Percentiles rank a stretch among this genome's conserved stretches.
Evolutionary conservation across 2,888 invertebrate species (phyloP).

Genomic region (Tipula confusa): DNA sequence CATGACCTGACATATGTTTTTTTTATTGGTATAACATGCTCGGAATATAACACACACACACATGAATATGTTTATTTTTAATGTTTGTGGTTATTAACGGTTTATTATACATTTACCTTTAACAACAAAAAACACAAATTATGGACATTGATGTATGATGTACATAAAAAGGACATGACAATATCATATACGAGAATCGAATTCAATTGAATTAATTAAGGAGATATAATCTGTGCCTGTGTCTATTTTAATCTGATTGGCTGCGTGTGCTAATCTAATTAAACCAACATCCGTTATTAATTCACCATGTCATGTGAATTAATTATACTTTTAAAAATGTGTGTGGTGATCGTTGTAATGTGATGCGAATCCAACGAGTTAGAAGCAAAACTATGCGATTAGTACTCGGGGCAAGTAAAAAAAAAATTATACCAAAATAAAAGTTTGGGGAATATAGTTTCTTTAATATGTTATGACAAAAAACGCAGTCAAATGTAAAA

Average conservation of each 20-base stretch:
- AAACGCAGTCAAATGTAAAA: no score
- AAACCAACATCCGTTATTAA: not conserved
- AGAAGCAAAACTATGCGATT: no score
- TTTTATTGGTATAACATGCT: not conserved
- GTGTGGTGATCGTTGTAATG: no score
- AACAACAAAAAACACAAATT: not conserved
- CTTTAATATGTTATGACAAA: no score
- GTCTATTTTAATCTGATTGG: not conserved
- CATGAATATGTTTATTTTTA: not conserved
- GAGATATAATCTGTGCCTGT: not conserved
- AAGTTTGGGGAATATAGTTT: no score
- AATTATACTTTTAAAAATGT: no score
- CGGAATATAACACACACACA: no score
- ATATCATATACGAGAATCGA: no score
- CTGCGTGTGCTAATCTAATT: not conserved
- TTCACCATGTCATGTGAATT: not conserved
- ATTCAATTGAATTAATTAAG: not conserved
- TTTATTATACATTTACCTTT: not conserved
- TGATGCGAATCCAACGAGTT: no score
- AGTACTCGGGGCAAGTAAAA: no score
- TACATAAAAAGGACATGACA: not conserved
- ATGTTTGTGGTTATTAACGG: not conserved
- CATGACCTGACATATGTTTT: not conserved
- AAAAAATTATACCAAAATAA: no score
- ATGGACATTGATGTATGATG: not conserved